A percentile compares a stretch with the other conserved stretches of the same genome.
Conservation (phyloP, 1,140 invertebrate species). For the Pogonomyrmex barbatus region DNA sequence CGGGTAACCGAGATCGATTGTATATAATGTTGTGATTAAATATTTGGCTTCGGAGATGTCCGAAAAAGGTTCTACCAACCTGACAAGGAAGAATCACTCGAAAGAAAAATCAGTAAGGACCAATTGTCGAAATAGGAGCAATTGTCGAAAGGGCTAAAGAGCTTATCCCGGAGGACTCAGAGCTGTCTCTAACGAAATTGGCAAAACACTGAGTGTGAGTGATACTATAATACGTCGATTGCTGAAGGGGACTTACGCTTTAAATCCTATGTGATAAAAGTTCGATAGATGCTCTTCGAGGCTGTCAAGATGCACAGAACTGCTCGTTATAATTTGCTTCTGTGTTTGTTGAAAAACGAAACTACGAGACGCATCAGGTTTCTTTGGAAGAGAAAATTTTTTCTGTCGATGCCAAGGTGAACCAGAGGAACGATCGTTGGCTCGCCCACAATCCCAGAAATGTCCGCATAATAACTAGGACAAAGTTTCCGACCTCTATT, state of each 20-base stretch:
- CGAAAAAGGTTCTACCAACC: conserved; percentile 3
- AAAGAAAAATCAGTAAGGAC: too few species aligned
- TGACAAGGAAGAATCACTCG: too few species aligned
- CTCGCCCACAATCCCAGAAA: conserved; percentile 7
- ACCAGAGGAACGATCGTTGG: conserved; percentile 25
- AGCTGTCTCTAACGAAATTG: too few species aligned
- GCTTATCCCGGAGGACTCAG: too few species aligned
- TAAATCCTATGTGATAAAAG: not conserved
- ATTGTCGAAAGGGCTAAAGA: too few species aligned
- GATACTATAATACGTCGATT: not conserved
- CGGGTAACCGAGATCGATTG: not conserved
- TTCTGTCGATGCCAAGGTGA: conserved; percentile 14
- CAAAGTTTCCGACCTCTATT: conserved; percentile 15
- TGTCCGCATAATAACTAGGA: not conserved
- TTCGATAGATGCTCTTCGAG: not conserved
- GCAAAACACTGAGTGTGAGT: too few species aligned
- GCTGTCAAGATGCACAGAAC: not conserved
- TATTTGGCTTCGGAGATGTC: not conserved
- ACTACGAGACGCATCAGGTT: conserved; percentile 1
- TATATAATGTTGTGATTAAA: not conserved
- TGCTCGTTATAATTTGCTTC: conserved; percentile 15
- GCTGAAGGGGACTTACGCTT: conserved; percentile 28
- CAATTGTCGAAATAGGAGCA: too few species aligned
- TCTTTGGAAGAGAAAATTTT: conserved; percentile 28
- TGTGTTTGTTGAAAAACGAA: conserved; percentile 4